Conservation (phyloP, 2,888 invertebrate species). For the Sabatieria punctata region DNA sequence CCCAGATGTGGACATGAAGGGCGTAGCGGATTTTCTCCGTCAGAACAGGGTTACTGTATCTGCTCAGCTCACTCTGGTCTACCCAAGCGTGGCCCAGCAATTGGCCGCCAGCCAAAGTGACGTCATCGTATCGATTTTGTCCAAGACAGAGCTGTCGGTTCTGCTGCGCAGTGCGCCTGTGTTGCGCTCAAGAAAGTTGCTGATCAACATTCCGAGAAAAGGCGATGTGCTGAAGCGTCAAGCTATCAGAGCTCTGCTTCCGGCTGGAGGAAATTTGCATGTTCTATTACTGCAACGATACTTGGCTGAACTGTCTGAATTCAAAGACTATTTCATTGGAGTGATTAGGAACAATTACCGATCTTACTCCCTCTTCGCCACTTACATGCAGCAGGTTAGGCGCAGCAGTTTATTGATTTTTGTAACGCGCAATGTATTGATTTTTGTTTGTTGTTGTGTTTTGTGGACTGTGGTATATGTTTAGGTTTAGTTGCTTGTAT, state of each 20-base stretch:
- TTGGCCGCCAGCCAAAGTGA: conserved; percentile 17
- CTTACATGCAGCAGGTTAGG: conserved; percentile 26
- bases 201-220: neutral
- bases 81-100: no score
- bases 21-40: no score
- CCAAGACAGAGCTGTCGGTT: no score
- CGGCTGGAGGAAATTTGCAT: neutral
- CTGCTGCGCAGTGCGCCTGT: no score
- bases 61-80: no score
- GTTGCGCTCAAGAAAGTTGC: no score
- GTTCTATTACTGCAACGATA: neutral
- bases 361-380: conserved; percentile 23
- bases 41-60: no score
- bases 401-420: no score
- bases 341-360: conserved; percentile 25
- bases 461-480: no score
- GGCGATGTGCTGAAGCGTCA: neutral
- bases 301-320: neutral
- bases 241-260: neutral
- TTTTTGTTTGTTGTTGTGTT: no score
- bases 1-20: conserved; percentile 16
- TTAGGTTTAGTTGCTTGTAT: no score
- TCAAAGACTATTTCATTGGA: conserved; percentile 22
- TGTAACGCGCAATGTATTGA: no score
- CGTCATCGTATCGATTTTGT: conserved; percentile 12